phyloP scores from a whole-genome alignment of 2,113 vertebrate species.

The Cygnus buccinator region DNA sequence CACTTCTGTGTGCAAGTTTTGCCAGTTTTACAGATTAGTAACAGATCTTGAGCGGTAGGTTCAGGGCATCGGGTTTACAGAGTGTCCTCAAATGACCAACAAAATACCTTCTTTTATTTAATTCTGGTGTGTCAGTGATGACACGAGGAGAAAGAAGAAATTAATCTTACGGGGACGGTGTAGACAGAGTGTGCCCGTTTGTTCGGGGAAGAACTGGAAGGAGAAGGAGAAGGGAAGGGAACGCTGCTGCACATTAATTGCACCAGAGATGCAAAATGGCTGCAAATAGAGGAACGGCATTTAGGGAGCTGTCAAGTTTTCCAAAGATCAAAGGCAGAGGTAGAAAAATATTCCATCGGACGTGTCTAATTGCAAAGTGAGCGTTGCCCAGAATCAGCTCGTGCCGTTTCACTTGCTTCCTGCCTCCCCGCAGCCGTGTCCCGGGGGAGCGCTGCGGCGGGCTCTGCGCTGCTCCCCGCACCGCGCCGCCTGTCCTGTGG shows the following conservation, averaged over 20 bases:
- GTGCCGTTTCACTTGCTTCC: background rate
- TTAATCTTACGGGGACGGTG: background rate
- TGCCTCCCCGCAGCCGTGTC: background rate
- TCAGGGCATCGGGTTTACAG: accelerated
- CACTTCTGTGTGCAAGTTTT: background rate
- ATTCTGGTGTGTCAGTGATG: background rate
- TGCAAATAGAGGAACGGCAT: slow-evolving; percentile 2
- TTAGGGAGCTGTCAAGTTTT: background rate
- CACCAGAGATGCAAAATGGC: slow-evolving; percentile 55
- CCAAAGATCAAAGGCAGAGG: slow-evolving; percentile 30
- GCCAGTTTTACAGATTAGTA: background rate
- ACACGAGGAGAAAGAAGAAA: background rate
- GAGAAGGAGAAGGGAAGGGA: background rate
- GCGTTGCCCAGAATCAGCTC: too few species aligned
- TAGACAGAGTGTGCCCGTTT: background rate
- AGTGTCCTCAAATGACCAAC: background rate
- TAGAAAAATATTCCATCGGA: background rate
- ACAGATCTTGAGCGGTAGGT: background rate
- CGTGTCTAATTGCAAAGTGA: background rate
- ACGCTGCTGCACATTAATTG: background rate
- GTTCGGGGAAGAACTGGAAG: background rate
- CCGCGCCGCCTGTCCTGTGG: background rate
- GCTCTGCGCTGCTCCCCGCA: background rate
- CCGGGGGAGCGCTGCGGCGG: background rate
- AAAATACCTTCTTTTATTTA: background rate